Evolutionary conservation across 2,797 vertebrate genomes (phyloP).

Genomic region (Octomys mimax): DNA sequence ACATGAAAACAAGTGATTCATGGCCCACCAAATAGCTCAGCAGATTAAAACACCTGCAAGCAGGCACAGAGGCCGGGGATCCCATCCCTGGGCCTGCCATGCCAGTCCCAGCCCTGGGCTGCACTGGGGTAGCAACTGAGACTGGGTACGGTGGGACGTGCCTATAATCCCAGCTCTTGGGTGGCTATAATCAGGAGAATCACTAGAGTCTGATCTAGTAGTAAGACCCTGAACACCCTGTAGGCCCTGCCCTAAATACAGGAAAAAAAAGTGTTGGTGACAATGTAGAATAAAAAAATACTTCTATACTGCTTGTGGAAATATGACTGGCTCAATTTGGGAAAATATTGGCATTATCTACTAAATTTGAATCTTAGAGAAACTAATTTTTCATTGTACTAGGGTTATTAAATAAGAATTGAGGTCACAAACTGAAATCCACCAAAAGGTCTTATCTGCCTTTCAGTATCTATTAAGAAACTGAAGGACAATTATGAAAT

Average conservation of each 20-base stretch:
- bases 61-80: too few relatives aligned
- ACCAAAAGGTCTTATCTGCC: background rate
- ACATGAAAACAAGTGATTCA: background rate
- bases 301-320: background rate
- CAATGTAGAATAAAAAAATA: background rate
- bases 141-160: too few relatives aligned
- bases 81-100: too few relatives aligned
- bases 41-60: too few relatives aligned
- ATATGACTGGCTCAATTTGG: background rate
- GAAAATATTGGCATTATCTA: constrained; percentile 33
- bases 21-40: too few relatives aligned
- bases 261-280: background rate
- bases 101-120: too few relatives aligned
- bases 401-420: constrained; percentile 12
- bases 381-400: background rate
- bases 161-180: too few relatives aligned
- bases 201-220: too few relatives aligned
- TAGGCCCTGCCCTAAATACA: too few relatives aligned
- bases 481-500: background rate
- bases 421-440: background rate
- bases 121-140: too few relatives aligned
- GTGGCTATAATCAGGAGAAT: too few relatives aligned
- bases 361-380: constrained; percentile 1
- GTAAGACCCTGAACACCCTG: too few relatives aligned
- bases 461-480: background rate